Conservation (phyloP, 2,797 vertebrate genomes). For the Cynopterus sphinx region DNA sequence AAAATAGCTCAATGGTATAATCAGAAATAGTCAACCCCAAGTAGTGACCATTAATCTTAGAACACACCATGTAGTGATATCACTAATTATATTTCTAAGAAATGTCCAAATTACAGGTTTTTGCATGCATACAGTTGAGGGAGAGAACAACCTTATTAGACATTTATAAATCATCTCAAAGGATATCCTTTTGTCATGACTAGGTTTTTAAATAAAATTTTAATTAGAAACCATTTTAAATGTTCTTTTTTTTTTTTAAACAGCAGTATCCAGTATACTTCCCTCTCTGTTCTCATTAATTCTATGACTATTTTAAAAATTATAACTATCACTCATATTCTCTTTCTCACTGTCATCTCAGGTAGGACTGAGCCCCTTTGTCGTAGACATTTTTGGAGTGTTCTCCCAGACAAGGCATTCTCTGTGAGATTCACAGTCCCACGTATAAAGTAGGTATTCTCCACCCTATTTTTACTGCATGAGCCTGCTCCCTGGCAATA, state of each 20-base stretch:
- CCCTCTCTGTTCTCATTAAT: not conserved
- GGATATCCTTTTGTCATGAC: not conserved
- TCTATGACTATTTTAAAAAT: not conserved
- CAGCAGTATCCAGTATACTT: not conserved
- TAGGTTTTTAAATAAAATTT: not conserved
- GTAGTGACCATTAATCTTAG: not conserved
- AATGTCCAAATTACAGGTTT: not conserved
- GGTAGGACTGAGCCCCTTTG: not conserved
- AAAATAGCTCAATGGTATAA: not conserved
- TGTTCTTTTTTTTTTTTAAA: not conserved
- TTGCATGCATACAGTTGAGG: not conserved
- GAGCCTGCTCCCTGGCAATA: not conserved
- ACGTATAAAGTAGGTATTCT: not conserved
- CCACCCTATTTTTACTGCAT: not conserved
- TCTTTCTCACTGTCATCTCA: not conserved
- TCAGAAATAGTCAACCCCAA: not conserved
- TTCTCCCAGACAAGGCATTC: not conserved
- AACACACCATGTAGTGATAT: not conserved
- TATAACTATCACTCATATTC: not conserved
- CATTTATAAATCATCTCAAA: conserved; percentile 33
- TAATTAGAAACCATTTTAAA: not conserved
- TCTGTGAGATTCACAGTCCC: not conserved
- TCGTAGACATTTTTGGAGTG: too few relatives aligned
- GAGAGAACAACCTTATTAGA: not conserved
- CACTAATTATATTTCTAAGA: not conserved